Evolutionary conservation across 2,797 vertebrate genomes (phyloP).

Genomic region (Anguilla pacifica): DNA sequence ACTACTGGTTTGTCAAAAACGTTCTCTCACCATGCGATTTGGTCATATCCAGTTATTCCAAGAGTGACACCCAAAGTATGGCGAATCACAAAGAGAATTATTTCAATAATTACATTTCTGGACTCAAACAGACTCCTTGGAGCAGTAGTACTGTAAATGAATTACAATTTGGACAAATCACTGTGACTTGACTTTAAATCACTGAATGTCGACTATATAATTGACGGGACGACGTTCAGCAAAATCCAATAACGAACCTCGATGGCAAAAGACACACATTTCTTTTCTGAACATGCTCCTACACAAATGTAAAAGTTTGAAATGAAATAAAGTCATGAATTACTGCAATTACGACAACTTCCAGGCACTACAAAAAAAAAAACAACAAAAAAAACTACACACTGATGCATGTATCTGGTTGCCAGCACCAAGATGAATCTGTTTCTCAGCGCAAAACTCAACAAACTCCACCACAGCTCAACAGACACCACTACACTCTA

Average conservation of each 20-base stretch:
- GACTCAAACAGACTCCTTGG: neutral
- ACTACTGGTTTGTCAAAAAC: neutral
- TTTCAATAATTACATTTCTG: neutral
- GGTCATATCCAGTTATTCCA: neutral
- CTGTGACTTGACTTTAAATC: neutral
- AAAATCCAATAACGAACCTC: slow-evolving; percentile 32
- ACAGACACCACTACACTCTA: slow-evolving; percentile 84
- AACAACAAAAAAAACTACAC: slow-evolving; percentile 25
- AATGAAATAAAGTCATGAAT: slow-evolving; percentile 13
- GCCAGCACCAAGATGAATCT: slow-evolving; percentile 30
- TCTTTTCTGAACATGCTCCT: slow-evolving; percentile 37
- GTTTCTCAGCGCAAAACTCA: slow-evolving; percentile 52
- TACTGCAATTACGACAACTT: slow-evolving; percentile 9
- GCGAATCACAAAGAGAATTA: neutral
- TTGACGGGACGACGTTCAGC: neutral
- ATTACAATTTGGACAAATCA: neutral
- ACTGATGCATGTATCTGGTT: slow-evolving; percentile 20
- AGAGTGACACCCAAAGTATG: neutral
- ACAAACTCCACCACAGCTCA: slow-evolving; percentile 74
- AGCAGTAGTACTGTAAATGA: neutral
- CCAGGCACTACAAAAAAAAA: neutral
- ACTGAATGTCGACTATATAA: neutral
- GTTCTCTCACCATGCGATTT: neutral
- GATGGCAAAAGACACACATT: slow-evolving; percentile 23
- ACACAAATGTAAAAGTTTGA: slow-evolving; percentile 27